phyloP scores from a whole-genome alignment of 2,113 vertebrate species.

The Atractosteus spatula region DNA sequence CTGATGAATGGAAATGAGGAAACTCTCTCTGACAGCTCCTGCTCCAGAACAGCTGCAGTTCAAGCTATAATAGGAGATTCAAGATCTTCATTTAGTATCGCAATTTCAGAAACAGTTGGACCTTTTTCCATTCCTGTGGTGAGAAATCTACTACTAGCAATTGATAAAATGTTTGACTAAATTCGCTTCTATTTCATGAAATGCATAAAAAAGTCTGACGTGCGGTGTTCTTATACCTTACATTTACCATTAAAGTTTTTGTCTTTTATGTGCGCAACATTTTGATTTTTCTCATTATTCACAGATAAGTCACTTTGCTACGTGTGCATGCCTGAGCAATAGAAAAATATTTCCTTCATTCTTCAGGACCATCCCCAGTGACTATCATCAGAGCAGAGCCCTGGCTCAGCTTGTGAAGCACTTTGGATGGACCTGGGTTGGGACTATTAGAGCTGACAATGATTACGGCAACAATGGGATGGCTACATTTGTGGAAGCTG shows the following conservation, averaged over 20 bases:
- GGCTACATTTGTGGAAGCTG: neutral
- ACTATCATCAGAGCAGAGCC: slow-evolving; percentile 13
- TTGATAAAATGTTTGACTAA: no score
- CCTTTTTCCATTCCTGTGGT: slow-evolving; percentile 7
- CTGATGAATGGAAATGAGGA: neutral
- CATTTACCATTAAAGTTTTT: no score
- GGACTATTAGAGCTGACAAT: no score
- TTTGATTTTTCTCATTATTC: no score
- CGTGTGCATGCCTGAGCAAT: neutral
- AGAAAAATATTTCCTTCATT: slow-evolving; percentile 19
- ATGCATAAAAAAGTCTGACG: no score
- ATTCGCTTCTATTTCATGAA: no score
- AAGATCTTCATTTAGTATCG: neutral
- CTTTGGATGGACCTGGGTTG: no score
- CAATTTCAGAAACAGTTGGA: neutral
- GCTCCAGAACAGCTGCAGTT: neutral
- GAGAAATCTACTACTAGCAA: neutral
- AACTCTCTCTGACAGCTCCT: neutral
- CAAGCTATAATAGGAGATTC: neutral
- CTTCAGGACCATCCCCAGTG: slow-evolving; percentile 21
- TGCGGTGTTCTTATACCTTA: no score
- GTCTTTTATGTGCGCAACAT: no score
- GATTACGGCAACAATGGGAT: no score
- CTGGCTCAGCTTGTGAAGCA: neutral
- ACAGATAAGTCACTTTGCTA: neutral